Evolutionary conservation across 2,888 invertebrate species (phyloP).

Genomic region (Pristionchus arcanus): DNA sequence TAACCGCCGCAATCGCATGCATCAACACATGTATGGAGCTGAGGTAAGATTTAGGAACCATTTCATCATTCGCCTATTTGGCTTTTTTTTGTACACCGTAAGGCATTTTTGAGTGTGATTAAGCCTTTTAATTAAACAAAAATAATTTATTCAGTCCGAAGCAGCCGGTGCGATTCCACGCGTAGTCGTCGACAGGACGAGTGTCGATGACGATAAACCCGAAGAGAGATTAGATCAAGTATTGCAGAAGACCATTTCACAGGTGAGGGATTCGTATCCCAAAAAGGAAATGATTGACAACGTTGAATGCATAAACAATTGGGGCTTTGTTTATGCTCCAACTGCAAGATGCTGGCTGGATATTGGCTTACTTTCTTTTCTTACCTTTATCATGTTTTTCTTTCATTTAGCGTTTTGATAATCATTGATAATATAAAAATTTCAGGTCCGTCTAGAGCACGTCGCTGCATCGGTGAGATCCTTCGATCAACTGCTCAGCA

Average conservation of each 20-base stretch:
- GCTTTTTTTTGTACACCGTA: no score
- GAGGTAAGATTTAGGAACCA: neutral
- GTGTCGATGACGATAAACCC: neutral
- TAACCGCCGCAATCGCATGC: slow-evolving; percentile 55
- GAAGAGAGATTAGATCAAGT: slow-evolving; percentile 4
- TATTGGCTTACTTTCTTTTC: no score
- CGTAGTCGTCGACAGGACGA: neutral
- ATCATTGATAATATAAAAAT: neutral
- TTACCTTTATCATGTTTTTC: no score
- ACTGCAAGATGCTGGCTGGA: no score
- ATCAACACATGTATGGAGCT: neutral
- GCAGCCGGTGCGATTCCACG: neutral
- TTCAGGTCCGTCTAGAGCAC: slow-evolving; percentile 43
- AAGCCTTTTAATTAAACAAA: neutral
- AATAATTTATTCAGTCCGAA: neutral
- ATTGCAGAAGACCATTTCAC: slow-evolving; percentile 56
- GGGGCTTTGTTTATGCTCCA: no score
- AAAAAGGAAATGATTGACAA: neutral
- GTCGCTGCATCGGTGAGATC: neutral
- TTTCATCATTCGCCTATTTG: no score
- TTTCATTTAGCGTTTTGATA: no score
- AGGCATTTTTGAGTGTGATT: no score
- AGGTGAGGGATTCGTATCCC: neutral
- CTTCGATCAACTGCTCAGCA: slow-evolving; percentile 53
- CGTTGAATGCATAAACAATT: no score